Evolutionary conservation across 2,113 vertebrate species (phyloP).

Genomic region (Limanda limanda): DNA sequence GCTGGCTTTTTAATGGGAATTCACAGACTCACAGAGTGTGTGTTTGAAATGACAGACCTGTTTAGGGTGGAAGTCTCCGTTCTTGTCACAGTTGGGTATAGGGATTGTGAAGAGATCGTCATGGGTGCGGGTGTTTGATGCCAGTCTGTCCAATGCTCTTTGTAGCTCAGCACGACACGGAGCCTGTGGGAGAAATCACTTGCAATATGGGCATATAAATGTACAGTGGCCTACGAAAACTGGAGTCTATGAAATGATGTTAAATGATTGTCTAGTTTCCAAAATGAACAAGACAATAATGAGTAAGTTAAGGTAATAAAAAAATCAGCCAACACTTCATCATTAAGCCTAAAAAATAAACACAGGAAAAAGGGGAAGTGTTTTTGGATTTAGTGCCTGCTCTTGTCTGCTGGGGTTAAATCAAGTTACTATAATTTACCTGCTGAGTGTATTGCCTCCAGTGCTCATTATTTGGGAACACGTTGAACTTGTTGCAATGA

Average conservation of each 20-base stretch:
- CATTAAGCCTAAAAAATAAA: background rate
- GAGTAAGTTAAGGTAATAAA: background rate
- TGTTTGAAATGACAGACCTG: slow-evolving; percentile 83
- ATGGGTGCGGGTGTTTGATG: slow-evolving; percentile 88
- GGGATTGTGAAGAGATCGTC: slow-evolving; percentile 92
- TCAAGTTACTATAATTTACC: background rate
- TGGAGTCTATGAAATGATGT: background rate
- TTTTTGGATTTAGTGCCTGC: background rate
- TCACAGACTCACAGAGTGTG: slow-evolving; percentile 9
- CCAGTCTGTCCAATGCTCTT: slow-evolving; percentile 89
- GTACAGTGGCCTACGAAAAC: background rate
- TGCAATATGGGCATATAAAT: background rate
- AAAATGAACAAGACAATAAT: background rate
- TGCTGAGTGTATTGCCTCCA: background rate
- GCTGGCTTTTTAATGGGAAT: slow-evolving; percentile 31
- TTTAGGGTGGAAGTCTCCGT: slow-evolving; percentile 93
- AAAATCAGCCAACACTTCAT: background rate
- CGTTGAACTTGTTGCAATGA: background rate
- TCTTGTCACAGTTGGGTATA: slow-evolving; percentile 95
- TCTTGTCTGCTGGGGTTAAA: background rate
- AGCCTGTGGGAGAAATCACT: slow-evolving; percentile 77
- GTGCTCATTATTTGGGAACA: slow-evolving; percentile 4
- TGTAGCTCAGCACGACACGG: slow-evolving; percentile 92
- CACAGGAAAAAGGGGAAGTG: background rate
- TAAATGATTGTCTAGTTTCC: no score